These are phyloP conservation scores for Microcebus tavaratra DNA, from an alignment of 2,113 vertebrate genomes.

Conservation along the genomic window DNA sequence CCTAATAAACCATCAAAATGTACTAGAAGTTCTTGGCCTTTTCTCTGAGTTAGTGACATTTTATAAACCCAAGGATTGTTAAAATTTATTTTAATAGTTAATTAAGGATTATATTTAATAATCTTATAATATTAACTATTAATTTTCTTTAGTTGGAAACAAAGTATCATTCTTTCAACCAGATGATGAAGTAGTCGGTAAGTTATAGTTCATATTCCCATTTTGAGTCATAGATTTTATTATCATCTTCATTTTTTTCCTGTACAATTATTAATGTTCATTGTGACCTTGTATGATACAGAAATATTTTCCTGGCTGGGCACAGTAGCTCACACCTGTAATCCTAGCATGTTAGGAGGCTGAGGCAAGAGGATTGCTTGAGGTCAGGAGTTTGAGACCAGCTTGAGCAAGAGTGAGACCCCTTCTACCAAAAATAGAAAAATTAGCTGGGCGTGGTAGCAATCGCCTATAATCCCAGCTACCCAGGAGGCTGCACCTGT, in stretches of 20 bases:
- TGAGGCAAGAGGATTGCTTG: not conserved
- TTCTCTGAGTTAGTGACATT: not conserved
- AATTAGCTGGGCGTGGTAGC: not conserved
- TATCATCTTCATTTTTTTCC: not conserved
- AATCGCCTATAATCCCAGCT: not conserved
- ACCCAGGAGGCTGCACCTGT: not conserved
- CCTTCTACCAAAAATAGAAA: not conserved
- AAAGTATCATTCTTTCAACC: constrained; percentile 95
- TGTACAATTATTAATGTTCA: not conserved
- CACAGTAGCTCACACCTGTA: not conserved
- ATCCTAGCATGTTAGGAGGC: not conserved
- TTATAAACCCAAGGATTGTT: not conserved
- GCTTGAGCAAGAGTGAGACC: not conserved
- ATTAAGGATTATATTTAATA: constrained; percentile 49
- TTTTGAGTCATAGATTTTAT: not conserved
- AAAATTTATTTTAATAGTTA: constrained; percentile 27
- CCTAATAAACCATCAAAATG: not conserved
- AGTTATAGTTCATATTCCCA: constrained; percentile 66
- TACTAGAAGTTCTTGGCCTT: not conserved
- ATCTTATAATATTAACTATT: not conserved
- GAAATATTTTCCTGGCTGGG: not conserved
- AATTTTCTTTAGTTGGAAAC: constrained; percentile 87
- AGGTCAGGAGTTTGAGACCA: not conserved
- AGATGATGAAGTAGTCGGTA: constrained; percentile 96
- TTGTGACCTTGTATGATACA: not conserved